Percentiles rank a stretch among this genome's conserved stretches.
These are phyloP conservation scores for Parnassius orleans DNA, from an alignment of 2,888 invertebrate genomes.

Conservation along the genomic window DNA sequence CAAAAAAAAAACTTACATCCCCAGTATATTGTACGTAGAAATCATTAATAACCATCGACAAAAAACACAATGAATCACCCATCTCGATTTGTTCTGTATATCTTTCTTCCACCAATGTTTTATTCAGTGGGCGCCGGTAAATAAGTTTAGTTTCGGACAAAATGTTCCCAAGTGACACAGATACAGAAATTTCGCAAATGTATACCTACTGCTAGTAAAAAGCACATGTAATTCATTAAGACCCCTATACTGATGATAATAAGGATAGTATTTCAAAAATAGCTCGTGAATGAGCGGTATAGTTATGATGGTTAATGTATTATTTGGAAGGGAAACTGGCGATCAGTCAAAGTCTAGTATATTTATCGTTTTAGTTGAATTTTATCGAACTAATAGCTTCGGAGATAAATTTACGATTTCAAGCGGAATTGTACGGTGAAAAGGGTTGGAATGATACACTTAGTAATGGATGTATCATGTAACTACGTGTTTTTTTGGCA, in stretches of 20 bases:
- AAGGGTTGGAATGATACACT: slow-evolving; percentile 52
- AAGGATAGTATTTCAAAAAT: slow-evolving; percentile 9
- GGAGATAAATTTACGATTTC: slow-evolving; percentile 79
- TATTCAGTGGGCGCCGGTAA: slow-evolving; percentile 56
- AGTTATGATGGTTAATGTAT: slow-evolving; percentile 45
- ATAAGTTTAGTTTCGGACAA: slow-evolving; percentile 78
- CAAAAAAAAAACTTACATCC: slow-evolving; percentile 28
- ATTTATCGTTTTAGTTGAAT: slow-evolving; percentile 80
- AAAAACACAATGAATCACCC: slow-evolving; percentile 55
- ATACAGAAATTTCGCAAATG: slow-evolving; percentile 60
- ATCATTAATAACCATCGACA: slow-evolving; percentile 40
- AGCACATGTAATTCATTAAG: neutral
- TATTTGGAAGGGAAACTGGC: slow-evolving; percentile 73
- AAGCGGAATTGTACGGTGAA: slow-evolving; percentile 59
- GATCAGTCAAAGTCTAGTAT: slow-evolving; percentile 75
- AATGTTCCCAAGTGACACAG: slow-evolving; percentile 72
- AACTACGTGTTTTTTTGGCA: slow-evolving; percentile 4
- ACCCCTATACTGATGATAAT: slow-evolving; percentile 21
- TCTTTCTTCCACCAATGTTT: slow-evolving; percentile 57
- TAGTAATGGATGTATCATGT: slow-evolving; percentile 23
- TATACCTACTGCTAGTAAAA: slow-evolving; percentile 22
- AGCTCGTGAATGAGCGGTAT: slow-evolving; percentile 26
- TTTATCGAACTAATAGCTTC: slow-evolving; percentile 78
- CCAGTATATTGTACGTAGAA: slow-evolving; percentile 33
- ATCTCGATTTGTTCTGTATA: slow-evolving; percentile 36